Conservation (phyloP, 2,888 invertebrate genomes). For the Ommatoiulus sabulosus region DNA sequence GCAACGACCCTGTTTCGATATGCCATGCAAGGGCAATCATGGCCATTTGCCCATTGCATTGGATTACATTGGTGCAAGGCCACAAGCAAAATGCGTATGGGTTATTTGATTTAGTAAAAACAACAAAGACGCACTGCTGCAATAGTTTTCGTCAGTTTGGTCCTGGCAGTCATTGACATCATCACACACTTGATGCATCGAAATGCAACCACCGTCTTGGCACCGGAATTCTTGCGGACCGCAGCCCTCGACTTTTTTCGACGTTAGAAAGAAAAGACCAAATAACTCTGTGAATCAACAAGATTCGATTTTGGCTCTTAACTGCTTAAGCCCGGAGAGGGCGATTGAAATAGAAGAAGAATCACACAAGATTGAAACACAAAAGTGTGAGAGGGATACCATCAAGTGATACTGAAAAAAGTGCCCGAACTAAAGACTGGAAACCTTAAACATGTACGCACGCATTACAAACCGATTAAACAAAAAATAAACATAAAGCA, state of each 20-base stretch:
- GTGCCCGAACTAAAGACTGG: not conserved
- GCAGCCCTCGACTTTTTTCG: not conserved
- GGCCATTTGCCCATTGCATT: too few species aligned
- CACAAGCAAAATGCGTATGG: slow-evolving; percentile 28
- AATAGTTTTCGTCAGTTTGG: slow-evolving; percentile 75
- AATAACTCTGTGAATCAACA: too few species aligned
- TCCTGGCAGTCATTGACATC: slow-evolving; percentile 74
- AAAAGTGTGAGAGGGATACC: not conserved
- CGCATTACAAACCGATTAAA: not conserved
- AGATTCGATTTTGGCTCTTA: not conserved
- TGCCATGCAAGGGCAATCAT: slow-evolving; percentile 23
- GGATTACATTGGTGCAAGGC: not conserved
- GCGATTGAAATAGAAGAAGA: not conserved
- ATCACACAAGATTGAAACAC: not conserved
- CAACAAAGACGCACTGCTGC: slow-evolving; percentile 67
- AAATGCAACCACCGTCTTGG: slow-evolving; percentile 70
- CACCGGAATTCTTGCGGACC: slow-evolving; percentile 54
- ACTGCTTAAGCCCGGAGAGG: not conserved
- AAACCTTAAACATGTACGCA: not conserved
- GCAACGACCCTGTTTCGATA: not conserved
- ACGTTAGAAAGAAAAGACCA: not conserved
- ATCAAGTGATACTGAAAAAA: not conserved
- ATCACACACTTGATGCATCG: slow-evolving; percentile 73
- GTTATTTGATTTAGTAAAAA: slow-evolving; percentile 45
- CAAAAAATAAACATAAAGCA: not conserved